These are phyloP conservation scores for Cirrhinus molitorella DNA, from an alignment of 2,797 vertebrate species.

Conservation along the genomic window DNA sequence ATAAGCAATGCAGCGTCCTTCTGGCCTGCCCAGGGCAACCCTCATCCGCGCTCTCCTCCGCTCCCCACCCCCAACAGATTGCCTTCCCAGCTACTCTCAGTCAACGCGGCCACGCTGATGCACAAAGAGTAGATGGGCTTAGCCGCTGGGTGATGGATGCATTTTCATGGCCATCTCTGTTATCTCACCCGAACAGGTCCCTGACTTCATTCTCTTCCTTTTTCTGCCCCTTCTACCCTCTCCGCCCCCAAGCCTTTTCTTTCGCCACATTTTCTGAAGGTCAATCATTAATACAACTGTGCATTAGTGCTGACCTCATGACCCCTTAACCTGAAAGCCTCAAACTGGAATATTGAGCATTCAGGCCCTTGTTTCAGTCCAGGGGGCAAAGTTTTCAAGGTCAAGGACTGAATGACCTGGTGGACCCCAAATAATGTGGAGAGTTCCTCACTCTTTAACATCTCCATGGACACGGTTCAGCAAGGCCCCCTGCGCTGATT, in stretches of 20 bases:
- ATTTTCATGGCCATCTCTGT: slow-evolving; percentile 83
- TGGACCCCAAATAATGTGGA: slow-evolving; percentile 72
- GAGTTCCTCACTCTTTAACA: slow-evolving; percentile 67
- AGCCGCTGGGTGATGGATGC: slow-evolving; percentile 84
- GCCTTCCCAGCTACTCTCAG: slow-evolving; percentile 60
- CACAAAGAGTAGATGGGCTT: slow-evolving; percentile 81
- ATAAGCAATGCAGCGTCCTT: slow-evolving; percentile 79
- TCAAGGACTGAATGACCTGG: slow-evolving; percentile 77
- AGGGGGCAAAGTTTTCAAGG: slow-evolving; percentile 72
- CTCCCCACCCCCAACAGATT: slow-evolving; percentile 70
- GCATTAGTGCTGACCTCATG: slow-evolving; percentile 77
- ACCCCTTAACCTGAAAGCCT: slow-evolving; percentile 76
- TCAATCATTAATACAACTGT: slow-evolving; percentile 84
- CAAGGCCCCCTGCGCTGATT: slow-evolving; percentile 73
- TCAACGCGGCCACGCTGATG: slow-evolving; percentile 67
- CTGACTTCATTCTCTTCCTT: slow-evolving; percentile 79
- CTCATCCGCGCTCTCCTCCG: slow-evolving; percentile 55
- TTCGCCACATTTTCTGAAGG: slow-evolving; percentile 77
- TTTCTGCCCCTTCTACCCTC: slow-evolving; percentile 69
- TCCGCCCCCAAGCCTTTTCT: slow-evolving; percentile 60
- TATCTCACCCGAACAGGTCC: slow-evolving; percentile 85
- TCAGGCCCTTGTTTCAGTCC: slow-evolving; percentile 62
- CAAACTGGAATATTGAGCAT: slow-evolving; percentile 70
- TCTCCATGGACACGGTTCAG: slow-evolving; percentile 68
- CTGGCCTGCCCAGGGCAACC: slow-evolving; percentile 59